Evolutionary conservation across 2,113 vertebrate genomes (phyloP).

Genomic region (Orientallactaga bullata): DNA sequence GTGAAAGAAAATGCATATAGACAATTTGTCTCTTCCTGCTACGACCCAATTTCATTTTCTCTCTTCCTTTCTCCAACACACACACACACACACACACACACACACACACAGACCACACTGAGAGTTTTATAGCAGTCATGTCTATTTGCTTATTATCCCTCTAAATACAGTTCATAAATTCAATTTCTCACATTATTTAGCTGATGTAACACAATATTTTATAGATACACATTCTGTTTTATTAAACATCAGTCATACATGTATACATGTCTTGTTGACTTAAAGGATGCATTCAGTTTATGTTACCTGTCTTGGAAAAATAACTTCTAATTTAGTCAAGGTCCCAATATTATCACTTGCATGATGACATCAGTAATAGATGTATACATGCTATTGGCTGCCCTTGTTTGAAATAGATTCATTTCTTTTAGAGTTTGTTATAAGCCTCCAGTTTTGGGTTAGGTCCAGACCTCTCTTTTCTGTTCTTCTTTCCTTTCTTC

Average conservation of each 20-base stretch:
- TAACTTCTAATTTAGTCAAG: background rate
- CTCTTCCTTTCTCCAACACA: too few relatives aligned
- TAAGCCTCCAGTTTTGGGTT: background rate
- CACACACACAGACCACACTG: background rate
- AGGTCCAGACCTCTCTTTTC: background rate
- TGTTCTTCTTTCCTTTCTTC: background rate
- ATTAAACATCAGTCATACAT: constrained; percentile 6
- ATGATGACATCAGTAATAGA: background rate
- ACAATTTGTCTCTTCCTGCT: constrained; percentile 32
- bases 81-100: background rate
- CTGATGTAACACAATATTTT: background rate
- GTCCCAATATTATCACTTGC: background rate
- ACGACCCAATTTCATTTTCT: background rate
- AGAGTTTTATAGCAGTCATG: background rate
- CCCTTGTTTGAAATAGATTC: background rate
- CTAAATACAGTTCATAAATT: constrained; percentile 1
- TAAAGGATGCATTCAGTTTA: background rate
- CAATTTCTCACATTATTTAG: background rate
- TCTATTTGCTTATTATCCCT: background rate
- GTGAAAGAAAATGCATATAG: background rate
- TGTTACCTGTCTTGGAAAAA: background rate
- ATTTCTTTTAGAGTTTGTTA: background rate
- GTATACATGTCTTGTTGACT: background rate
- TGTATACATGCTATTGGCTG: background rate
- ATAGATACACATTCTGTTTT: background rate